A percentile compares a stretch with the other conserved stretches of the same genome.
These are phyloP conservation scores for Atta cephalotes DNA, from an alignment of 1,140 invertebrate species.

Conservation along the genomic window DNA sequence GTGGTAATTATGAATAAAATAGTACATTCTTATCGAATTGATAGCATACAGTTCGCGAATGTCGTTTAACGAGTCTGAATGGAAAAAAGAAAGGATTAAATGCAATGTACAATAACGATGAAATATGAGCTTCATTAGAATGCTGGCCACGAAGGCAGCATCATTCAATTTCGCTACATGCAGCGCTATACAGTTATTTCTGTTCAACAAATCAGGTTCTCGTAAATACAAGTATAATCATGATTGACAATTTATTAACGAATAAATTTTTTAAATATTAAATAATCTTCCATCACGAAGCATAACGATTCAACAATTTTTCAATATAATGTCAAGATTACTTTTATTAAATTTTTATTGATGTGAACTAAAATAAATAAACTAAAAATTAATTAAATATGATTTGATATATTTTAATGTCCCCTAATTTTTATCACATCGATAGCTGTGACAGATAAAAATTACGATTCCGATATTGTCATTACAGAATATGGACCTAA, in stretches of 20 bases:
- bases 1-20: constrained; percentile 87
- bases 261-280: not conserved
- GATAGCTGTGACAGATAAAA: too few relatives aligned
- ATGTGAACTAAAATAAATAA: not conserved
- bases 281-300: not conserved
- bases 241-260: not conserved
- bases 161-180: constrained; percentile 22
- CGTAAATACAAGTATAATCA: not conserved
- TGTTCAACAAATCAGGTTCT: not conserved
- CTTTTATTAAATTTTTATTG: not conserved
- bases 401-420: not conserved
- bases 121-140: constrained; percentile 28
- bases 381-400: not conserved
- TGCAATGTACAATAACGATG: not conserved
- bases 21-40: not conserved
- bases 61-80: not conserved
- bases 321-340: not conserved
- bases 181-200: constrained; percentile 37
- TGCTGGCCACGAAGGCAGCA: constrained; percentile 27
- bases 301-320: not conserved
- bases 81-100: not conserved
- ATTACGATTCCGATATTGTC: too few relatives aligned
- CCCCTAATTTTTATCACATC: too few relatives aligned
- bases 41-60: not conserved
- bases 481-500: too few relatives aligned